Evolutionary conservation across 2,888 invertebrate genomes (phyloP).

Genomic region (Exephanes ischioxanthus): DNA sequence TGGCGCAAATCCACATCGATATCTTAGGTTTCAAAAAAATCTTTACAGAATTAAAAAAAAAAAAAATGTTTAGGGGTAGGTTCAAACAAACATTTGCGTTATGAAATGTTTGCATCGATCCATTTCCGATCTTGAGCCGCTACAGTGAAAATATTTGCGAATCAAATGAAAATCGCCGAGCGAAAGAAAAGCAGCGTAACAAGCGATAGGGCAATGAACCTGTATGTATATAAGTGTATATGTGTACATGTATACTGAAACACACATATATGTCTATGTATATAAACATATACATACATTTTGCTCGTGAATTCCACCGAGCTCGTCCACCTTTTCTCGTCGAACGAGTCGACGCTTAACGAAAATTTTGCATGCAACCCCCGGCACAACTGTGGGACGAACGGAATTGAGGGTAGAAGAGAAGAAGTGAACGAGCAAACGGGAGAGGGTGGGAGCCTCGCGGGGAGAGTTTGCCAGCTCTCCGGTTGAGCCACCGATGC

Average conservation of each 20-base stretch:
- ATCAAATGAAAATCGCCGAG: slow-evolving; percentile 1
- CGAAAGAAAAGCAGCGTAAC: slow-evolving; percentile 9
- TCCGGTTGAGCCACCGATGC: slow-evolving; percentile 72
- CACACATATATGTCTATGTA: neutral
- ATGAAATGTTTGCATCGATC: neutral
- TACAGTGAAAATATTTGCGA: slow-evolving; percentile 9
- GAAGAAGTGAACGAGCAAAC: slow-evolving; percentile 58
- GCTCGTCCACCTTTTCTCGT: slow-evolving; percentile 46
- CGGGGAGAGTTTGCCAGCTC: slow-evolving; percentile 58
- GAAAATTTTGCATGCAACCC: slow-evolving; percentile 75
- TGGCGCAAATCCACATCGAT: too few relatives aligned
- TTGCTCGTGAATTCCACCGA: slow-evolving; percentile 11
- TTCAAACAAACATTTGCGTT: neutral
- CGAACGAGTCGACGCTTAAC: slow-evolving; percentile 71
- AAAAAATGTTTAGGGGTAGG: neutral
- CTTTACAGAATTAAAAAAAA: neutral
- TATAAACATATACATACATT: slow-evolving; percentile 3
- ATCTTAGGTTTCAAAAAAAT: neutral
- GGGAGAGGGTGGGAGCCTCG: slow-evolving; percentile 39
- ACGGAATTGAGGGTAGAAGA: slow-evolving; percentile 61
- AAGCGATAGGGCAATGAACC: slow-evolving; percentile 42
- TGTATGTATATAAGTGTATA: slow-evolving; percentile 12
- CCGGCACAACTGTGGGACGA: slow-evolving; percentile 34
- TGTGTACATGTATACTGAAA: neutral
- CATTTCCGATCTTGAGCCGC: neutral